Conservation (phyloP, 2,888 invertebrate species). For the Caenorhabditis wallacei region DNA sequence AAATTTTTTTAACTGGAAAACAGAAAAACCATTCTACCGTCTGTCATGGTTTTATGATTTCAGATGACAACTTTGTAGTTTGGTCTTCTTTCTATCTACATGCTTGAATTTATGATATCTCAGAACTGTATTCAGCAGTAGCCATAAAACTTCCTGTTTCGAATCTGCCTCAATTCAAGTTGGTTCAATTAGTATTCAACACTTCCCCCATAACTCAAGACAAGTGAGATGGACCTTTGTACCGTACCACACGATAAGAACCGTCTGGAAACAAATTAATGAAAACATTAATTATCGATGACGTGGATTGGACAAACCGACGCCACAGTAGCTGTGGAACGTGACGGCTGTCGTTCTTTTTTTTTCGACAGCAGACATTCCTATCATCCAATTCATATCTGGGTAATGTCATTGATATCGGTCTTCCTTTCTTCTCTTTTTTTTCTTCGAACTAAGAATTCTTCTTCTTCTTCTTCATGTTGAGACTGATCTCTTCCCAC, state of each 20-base stretch:
- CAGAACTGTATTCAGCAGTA: no score
- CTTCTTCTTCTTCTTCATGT: neutral
- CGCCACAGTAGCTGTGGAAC: conserved; percentile 39
- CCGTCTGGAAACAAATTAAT: conserved; percentile 29
- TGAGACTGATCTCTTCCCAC: conserved; percentile 38
- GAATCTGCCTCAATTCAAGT: no score
- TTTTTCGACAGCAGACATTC: conserved; percentile 33
- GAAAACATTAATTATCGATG: conserved; percentile 16
- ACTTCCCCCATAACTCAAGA: no score
- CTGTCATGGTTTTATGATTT: neutral
- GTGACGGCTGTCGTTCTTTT: conserved; percentile 26
- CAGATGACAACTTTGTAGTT: no score
- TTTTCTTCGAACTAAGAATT: conserved; percentile 15
- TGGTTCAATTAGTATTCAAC: no score
- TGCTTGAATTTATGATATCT: no score
- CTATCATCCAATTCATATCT: conserved; percentile 41
- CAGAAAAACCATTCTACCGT: neutral
- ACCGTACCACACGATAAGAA: neutral
- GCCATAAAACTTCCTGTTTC: no score
- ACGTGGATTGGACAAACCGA: conserved; percentile 44
- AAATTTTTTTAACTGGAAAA: neutral
- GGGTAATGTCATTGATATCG: conserved; percentile 30
- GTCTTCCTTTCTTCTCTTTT: neutral
- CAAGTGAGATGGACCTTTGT: conserved; percentile 20
- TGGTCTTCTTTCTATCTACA: no score